Evolutionary conservation across 2,797 vertebrate species (phyloP), one percentile per base, ranked within the genome.

Genomic region (Typhlichthys eigenmanni): DNA sequence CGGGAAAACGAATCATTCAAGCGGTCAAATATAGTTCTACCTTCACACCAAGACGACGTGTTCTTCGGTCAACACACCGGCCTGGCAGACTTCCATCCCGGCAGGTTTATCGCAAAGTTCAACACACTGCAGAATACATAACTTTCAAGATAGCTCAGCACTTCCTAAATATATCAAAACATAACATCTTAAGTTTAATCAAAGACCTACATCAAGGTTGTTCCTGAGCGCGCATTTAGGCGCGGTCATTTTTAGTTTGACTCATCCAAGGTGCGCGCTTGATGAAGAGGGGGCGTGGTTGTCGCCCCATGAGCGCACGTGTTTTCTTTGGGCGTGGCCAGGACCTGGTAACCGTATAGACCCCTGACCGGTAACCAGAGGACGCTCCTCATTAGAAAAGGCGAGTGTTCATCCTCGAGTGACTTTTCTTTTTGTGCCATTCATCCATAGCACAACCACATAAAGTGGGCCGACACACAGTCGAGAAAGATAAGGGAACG

Each of bases 401-500:
- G 78, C 90, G 91, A 79, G 89, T 89, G 75, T 24, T 63, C 59
- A 64, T 54, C 77, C 58, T 45, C 14, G 24, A 84, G 80, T 83
- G 54, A 68, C 73, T 64, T 32, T 34, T 64, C 74, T 59, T 43
- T 62, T 69, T 2, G 73, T 68, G 75, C 74, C 82, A 79, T 87
- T 84, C 79, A 81, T 86, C 81, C 62, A 66, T 52, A 74, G 66
- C 65, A 64, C 75, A 62, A 70, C 55, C 51, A 59, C 71, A 77
- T 70, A 54, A 65, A 71, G 77, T 62, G 70, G 47, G 61, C 78
- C 66, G 61, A 29, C 73, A 74, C 60, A 59, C 61, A 67, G 19
- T 55, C 69, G 67, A 68, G 58, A 81, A 69, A 81, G 55, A 57
- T 64, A 57, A 60, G 63, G 52, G 58, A 59, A 7, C 29, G 32